Percentiles rank a stretch among this genome's conserved stretches.
These are phyloP conservation scores for Apamea sordens DNA, from an alignment of 2,888 invertebrate genomes.

Conservation along the genomic window DNA sequence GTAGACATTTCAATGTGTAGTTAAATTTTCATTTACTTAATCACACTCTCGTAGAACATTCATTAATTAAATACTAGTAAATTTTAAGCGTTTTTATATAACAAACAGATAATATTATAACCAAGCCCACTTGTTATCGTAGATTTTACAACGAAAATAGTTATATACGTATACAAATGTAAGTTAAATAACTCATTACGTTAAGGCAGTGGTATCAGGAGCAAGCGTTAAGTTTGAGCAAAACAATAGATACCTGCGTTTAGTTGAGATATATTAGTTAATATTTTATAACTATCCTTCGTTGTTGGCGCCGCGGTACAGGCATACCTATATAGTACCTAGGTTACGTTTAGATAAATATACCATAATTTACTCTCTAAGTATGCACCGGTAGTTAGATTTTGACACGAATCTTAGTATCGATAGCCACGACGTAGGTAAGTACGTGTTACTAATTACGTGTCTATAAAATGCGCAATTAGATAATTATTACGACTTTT, in stretches of 20 bases:
- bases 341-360: conserved; percentile 63
- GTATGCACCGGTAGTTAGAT: conserved; percentile 82
- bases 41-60: conserved; percentile 67
- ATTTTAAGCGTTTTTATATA: conserved; percentile 72
- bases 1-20: conserved; percentile 77
- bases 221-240: conserved; percentile 67
- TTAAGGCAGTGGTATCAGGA: conserved; percentile 67
- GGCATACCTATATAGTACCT: conserved; percentile 51
- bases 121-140: conserved; percentile 83
- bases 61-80: conserved; percentile 64
- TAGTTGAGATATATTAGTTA: conserved; percentile 46
- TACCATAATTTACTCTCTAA: conserved; percentile 69
- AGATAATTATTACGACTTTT: conserved; percentile 64
- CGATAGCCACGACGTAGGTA: conserved; percentile 70
- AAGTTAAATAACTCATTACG: conserved; percentile 71
- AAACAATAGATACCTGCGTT: conserved; percentile 66
- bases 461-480: conserved; percentile 82
- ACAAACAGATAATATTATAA: conserved; percentile 70
- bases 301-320: conserved; percentile 70
- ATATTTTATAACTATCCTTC: conserved; percentile 62
- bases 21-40: conserved; percentile 68
- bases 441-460: conserved; percentile 71
- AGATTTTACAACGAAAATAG: conserved; percentile 89
- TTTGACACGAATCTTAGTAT: conserved; percentile 81
- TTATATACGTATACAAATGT: conserved; percentile 79